Percentiles rank a stretch among this genome's conserved stretches.
These are phyloP conservation scores for Nothocercus julius DNA, from an alignment of 2,113 vertebrate species.

Conservation along the genomic window DNA sequence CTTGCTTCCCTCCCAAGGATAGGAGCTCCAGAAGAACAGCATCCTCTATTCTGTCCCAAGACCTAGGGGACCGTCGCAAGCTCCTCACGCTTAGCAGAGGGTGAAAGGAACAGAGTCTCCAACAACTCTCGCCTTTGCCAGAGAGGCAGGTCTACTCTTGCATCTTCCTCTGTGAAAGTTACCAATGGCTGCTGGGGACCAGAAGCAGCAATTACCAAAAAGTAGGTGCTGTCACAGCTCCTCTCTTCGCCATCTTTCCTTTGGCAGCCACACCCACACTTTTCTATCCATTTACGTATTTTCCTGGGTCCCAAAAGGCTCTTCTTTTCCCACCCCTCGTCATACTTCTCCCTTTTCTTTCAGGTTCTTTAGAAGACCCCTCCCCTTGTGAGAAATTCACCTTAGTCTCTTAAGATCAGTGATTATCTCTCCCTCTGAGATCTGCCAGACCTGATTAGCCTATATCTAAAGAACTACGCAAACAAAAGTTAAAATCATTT, in stretches of 20 bases:
- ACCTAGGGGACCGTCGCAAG: not conserved
- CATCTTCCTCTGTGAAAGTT: not conserved
- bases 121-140: not conserved
- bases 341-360: too few species aligned
- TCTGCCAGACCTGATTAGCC: not conserved
- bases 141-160: not conserved
- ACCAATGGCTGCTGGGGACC: not conserved
- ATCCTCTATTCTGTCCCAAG: not conserved
- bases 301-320: not conserved
- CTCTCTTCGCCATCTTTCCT: not conserved
- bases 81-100: not conserved
- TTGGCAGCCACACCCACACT: not conserved
- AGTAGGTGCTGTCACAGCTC: not conserved
- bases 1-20: not conserved
- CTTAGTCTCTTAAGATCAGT: not conserved
- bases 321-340: not conserved
- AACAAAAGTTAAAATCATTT: not conserved
- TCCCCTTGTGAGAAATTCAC: not conserved
- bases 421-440: not conserved
- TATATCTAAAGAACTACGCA: not conserved
- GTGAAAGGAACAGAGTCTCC: not conserved
- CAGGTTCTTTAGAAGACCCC: not conserved
- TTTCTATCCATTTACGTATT: not conserved
- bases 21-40: not conserved
- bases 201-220: not conserved